Evolutionary conservation across 1,140 invertebrate genomes (phyloP), one percentile per base, ranked within the genome.

Genomic region (Drosophila kepulauana): DNA sequence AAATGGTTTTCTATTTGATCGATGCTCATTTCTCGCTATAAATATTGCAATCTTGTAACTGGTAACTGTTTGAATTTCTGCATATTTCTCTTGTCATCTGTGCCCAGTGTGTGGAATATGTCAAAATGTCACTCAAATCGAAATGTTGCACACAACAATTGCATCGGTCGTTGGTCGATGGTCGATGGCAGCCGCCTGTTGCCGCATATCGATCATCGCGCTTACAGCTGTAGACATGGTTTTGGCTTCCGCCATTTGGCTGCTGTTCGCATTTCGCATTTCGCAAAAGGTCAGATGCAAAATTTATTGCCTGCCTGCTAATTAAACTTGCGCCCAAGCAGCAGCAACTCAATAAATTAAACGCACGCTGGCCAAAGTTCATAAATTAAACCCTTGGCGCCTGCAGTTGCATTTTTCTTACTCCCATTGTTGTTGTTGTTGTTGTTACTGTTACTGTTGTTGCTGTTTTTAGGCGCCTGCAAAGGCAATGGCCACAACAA

Each of bases 281-380:
- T 25, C 3, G 3, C 20, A 41, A 43, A 43, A 43, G 41, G 28
- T 30, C 10, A 11, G 33, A 35, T 25, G 49, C 11, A 30, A 71
- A 64, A 64, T 56, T 71, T 71, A 71, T 57, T 56, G 41, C 20
- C 35, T 52, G 61, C 52, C 43, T 65, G 45, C 54, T 65, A 72
- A 72, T 72, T 72, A 65, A 65, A 65, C 61, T 57, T 38, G 35
- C 62, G 52, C 6, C 15, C 13, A 15, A 66, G 52, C 28, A 38
- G 15, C 15, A 51, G 30, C 51, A 71, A 49, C 54, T 72, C 61
- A 64, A 72, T 72, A 72, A 65, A 72, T 72, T 72, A 49, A 72
- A 58, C 69, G 61, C 51, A 65, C 61, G 33, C 56, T 57, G 61
- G 69, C 41, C 52, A 65, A 65, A 65, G 61, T 65, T 64, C 51